Evolutionary conservation across 2,888 invertebrate genomes (phyloP).

Genomic region (Athalia rosae): DNA sequence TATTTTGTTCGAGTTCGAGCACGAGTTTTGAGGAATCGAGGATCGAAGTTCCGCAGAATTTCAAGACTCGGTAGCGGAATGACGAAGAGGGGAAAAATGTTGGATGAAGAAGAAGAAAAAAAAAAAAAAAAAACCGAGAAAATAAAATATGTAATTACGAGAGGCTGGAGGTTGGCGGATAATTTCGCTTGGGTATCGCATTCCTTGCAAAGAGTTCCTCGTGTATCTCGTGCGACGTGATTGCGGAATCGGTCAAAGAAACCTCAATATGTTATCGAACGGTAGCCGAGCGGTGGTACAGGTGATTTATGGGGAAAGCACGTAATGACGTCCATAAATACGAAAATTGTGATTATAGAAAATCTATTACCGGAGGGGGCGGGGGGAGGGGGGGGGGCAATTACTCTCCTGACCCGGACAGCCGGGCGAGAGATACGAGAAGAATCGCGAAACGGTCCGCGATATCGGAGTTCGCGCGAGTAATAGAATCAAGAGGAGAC

Average conservation of each 20-base stretch:
- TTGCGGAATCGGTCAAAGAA: slow-evolving; percentile 34
- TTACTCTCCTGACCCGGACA: slow-evolving; percentile 35
- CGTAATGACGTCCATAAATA: slow-evolving; percentile 51
- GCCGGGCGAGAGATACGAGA: slow-evolving; percentile 23
- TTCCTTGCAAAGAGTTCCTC: background rate
- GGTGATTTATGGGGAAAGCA: slow-evolving; percentile 57
- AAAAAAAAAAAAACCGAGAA: no score
- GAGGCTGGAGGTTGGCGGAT: background rate
- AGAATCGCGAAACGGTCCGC: slow-evolving; percentile 26
- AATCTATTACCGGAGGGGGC: no score
- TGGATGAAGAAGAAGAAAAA: no score
- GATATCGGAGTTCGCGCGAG: slow-evolving; percentile 1
- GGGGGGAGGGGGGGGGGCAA: no score
- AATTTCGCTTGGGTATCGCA: slow-evolving; percentile 21
- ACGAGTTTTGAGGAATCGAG: no score
- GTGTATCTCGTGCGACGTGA: background rate
- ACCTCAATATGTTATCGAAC: slow-evolving; percentile 32
- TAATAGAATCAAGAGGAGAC: slow-evolving; percentile 1
- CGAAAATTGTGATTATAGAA: slow-evolving; percentile 51
- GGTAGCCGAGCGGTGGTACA: slow-evolving; percentile 4
- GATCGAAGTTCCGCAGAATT: no score
- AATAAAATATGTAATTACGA: no score
- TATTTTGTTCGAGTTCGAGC: slow-evolving; percentile 23
- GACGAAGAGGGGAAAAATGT: no score
- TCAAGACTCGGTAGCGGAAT: no score